These are phyloP conservation scores for Toxotes jaculatrix DNA, from an alignment of 2,113 vertebrate species.

Conservation along the genomic window DNA sequence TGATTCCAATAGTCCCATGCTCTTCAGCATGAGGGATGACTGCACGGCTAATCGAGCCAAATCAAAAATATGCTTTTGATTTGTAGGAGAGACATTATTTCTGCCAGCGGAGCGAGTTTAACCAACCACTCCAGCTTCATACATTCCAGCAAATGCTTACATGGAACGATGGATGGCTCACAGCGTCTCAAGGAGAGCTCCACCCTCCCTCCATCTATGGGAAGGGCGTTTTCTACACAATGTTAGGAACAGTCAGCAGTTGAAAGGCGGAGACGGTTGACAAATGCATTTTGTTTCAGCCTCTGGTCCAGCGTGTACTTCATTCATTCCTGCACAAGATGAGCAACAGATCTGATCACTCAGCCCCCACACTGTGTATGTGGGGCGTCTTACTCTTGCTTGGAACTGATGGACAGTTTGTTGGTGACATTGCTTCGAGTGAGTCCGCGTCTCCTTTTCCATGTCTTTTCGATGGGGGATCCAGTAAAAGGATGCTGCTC, in stretches of 20 bases:
- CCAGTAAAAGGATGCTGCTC: constrained; percentile 57
- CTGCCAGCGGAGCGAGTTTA: constrained; percentile 26
- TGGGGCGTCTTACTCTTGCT: constrained; percentile 32
- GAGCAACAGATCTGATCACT: constrained; percentile 21
- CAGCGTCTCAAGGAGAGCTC: not conserved
- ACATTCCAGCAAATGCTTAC: constrained; percentile 24
- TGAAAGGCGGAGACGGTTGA: not conserved
- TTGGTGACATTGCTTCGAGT: constrained; percentile 58
- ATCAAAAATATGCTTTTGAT: constrained; percentile 57
- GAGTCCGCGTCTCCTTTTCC: constrained; percentile 31
- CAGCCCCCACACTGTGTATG: not conserved
- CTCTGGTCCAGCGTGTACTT: not conserved
- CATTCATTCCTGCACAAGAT: constrained; percentile 1
- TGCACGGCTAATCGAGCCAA: constrained; percentile 32
- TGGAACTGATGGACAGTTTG: constrained; percentile 35
- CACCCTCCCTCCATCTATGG: not conserved
- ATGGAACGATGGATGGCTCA: constrained; percentile 14
- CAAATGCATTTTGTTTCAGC: not conserved
- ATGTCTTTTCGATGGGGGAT: constrained; percentile 60
- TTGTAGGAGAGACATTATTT: constrained; percentile 35
- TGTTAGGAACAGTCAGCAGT: not conserved
- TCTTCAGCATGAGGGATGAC: constrained; percentile 35
- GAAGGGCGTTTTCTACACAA: too few relatives aligned
- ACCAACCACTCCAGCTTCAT: constrained; percentile 4
- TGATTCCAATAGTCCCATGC: constrained; percentile 29